A percentile compares a stretch with the other conserved stretches of the same genome.
Evolutionary conservation across 2,888 invertebrate species (phyloP).

Genomic region (Aphidius colemani): DNA sequence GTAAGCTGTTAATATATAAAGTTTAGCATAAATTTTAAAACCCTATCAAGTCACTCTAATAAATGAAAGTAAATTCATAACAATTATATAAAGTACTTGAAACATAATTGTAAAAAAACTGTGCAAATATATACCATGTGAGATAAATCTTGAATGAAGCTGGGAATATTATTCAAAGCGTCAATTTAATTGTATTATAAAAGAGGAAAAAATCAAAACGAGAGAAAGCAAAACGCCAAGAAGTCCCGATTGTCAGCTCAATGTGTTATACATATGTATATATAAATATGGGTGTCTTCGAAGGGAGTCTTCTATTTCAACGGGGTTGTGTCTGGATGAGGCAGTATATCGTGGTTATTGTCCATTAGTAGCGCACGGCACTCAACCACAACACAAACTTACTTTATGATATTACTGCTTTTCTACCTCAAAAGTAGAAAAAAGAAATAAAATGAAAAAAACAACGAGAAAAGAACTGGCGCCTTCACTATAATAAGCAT

Average conservation of each 20-base stretch:
- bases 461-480: background rate
- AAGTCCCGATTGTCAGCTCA: constrained; percentile 13
- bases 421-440: constrained; percentile 20
- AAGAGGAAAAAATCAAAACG: constrained; percentile 3
- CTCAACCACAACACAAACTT: constrained; percentile 53
- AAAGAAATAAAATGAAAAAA: background rate
- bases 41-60: background rate
- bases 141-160: background rate
- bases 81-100: background rate
- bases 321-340: constrained; percentile 40
- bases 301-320: constrained; percentile 33
- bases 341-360: constrained; percentile 56
- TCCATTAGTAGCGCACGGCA: constrained; percentile 53
- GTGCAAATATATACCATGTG: constrained; percentile 2
- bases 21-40: background rate
- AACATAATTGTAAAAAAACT: background rate
- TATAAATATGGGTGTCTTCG: too few species aligned
- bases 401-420: constrained; percentile 53
- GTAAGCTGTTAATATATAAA: background rate
- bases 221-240: background rate
- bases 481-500: background rate
- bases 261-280: background rate
- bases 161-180: too few species aligned
- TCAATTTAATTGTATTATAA: background rate
- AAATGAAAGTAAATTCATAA: background rate